Evolutionary conservation across 2,888 invertebrate species (phyloP), one percentile per base, ranked within the genome.

Genomic region (Orthonevra nobilis): DNA sequence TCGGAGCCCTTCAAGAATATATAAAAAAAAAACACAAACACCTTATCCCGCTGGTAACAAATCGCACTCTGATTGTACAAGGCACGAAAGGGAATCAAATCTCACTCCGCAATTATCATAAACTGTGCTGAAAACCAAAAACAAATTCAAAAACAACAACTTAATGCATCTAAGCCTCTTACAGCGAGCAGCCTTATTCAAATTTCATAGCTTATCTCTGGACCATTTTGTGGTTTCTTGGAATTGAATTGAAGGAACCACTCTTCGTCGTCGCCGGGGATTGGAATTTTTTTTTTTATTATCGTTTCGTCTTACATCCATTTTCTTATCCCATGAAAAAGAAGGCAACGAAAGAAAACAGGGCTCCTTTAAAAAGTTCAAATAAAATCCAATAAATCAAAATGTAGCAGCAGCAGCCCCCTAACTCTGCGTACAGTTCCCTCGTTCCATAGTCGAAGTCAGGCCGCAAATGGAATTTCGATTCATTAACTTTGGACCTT

Each of bases 401-500:
- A 52, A 44, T 10, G 36, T 6, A 19, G 15, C 23, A 23, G 19
- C 26, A n/a, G 14, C n/a, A 23, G 30, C 15, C 44, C 36, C 46
- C 14, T 36, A 70, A 52, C 68, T 58, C 19, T 20, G n/a, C n/a
- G n/a, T n/a, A n/a, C 50, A 36, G n/a, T 6, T 15, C 26, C 32
- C 23, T 26, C 23, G 30, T 48, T 42, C 17, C 30, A n/a, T 17
- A 1, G 10, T 32, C 28, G 12, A 19, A 32, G 34, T 28, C 30
- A 34, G 38, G 72, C 75, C 56, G 54, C 60, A 61, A 64, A 69
- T 77, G 64, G 64, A 77, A 77, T 64, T 54, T 77, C 52, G 66
- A 64, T 77, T 77, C 70, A 70, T 70, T 77, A 70, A 54, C 64
- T 66, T 58, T 60, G 54, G 46, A 70, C 64, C 68, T 69, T 58